Conservation (phyloP, 64 coral and sea anemone species). For the Pocillopora damicornis region DNA sequence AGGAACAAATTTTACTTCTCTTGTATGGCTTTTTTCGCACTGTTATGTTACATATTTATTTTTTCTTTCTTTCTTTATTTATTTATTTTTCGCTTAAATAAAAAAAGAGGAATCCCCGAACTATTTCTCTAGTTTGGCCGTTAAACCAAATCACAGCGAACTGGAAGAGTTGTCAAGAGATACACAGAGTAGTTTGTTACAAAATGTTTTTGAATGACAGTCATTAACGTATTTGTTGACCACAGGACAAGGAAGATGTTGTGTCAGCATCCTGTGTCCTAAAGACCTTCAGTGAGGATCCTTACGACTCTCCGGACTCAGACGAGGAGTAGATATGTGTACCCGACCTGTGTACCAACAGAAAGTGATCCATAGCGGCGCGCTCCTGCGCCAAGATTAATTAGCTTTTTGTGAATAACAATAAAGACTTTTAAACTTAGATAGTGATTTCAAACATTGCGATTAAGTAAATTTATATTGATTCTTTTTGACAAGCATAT, state of each 20-base stretch:
- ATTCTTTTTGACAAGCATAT: background rate
- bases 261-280: conserved; percentile 54
- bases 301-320: conserved; percentile 55
- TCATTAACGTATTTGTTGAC: too few relatives aligned
- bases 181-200: too few relatives aligned
- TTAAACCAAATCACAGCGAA: too few relatives aligned
- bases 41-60: too few relatives aligned
- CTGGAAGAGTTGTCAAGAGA: too few relatives aligned
- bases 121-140: too few relatives aligned
- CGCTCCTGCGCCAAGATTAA: background rate
- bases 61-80: too few relatives aligned
- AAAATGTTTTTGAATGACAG: too few relatives aligned
- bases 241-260: conserved; percentile 59
- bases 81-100: too few relatives aligned
- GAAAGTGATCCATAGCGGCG: background rate
- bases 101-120: too few relatives aligned
- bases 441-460: background rate
- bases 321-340: conserved; percentile 22
- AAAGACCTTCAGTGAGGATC: conserved; percentile 52
- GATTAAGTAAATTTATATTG: background rate
- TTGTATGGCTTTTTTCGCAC: too few relatives aligned
- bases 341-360: background rate
- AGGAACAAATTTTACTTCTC: too few relatives aligned
- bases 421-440: background rate
- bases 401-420: background rate